Base-by-base conservation (phyloP, 1,140 invertebrate genomes). In the Battus philenor region DNA sequence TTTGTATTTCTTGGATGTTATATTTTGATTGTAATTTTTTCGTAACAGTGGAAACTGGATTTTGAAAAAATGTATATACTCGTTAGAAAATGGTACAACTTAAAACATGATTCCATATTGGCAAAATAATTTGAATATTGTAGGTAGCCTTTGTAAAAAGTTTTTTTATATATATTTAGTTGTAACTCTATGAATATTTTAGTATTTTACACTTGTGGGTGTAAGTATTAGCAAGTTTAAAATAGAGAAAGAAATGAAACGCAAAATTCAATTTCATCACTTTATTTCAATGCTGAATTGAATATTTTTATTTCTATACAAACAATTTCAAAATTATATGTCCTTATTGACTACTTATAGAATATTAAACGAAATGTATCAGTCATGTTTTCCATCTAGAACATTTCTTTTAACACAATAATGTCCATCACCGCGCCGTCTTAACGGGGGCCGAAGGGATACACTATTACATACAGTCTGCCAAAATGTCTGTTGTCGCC, bases 251-350 rank as follows among this genome's bases (percentile, higher is more conserved):
- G 10, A 50, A 60, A 59, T 41, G 50, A 56, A 69, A 63, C 44
- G 59, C 30, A 22, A 38, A 51, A 45, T 36, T 79, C 67, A 75
- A 76, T 75, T 61, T 75, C 65, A 73, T 72, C 67, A 74, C 68
- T 82, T 82, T 77, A 77, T 82, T 80, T 63, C 68, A 77, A 75
- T 81, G 65, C 46, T 68, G 67, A 78, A 75, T 77, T 73, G 74
- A 76, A 74, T 75, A 77, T 76, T 81, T 78, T 71, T 65, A 74
- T 79, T 71, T 82, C 78, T 82, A 82, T 82, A 79, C 75, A 82
- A 82, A 75, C 75, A 76, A 67, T 76, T 76, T 79, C 72, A 74
- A 76, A 76, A 74, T 76, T 68, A 72, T 67, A 69, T 47, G 65
- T 56, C 60, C 65, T 72, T 77, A 71, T 26, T 16, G 12, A 12